These are phyloP conservation scores for Agelas oroides DNA, from an alignment of 37 sponge, comb jelly and placozoan species.

Conservation along the genomic window DNA sequence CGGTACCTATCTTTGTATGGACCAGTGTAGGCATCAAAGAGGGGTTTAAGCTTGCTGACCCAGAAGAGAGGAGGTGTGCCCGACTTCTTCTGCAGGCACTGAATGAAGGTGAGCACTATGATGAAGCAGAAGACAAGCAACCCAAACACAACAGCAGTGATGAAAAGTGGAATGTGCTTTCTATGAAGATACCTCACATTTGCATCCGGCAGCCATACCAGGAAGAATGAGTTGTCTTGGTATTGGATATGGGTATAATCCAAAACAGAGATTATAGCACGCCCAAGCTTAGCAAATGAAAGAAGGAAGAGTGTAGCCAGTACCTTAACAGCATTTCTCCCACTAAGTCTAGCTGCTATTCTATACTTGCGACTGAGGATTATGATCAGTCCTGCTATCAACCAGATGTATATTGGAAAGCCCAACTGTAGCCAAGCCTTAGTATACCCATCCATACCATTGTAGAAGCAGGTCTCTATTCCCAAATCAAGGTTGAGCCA, in stretches of 20 bases:
- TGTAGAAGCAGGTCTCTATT: constrained; percentile 33
- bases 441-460: constrained; percentile 27
- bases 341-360: not conserved
- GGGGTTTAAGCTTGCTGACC: constrained; percentile 18
- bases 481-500: constrained; percentile 27
- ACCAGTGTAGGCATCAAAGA: constrained; percentile 47
- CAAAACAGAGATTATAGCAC: not conserved
- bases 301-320: constrained; percentile 43
- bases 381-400: constrained; percentile 9
- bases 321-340: constrained; percentile 24
- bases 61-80: not conserved
- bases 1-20: constrained; percentile 32
- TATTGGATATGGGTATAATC: not conserved
- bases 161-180: constrained; percentile 32
- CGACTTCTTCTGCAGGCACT: constrained; percentile 16
- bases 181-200: not conserved
- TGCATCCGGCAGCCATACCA: constrained; percentile 19
- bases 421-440: constrained; percentile 48
- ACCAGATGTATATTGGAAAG: constrained; percentile 41
- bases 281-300: constrained; percentile 22
- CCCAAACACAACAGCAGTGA: not conserved
- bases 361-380: constrained; percentile 7
- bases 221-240: not conserved
- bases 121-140: constrained; percentile 17
- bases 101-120: constrained; percentile 13